Conservation (phyloP, 2,888 invertebrate species). For the Chloroclysta siterata region DNA sequence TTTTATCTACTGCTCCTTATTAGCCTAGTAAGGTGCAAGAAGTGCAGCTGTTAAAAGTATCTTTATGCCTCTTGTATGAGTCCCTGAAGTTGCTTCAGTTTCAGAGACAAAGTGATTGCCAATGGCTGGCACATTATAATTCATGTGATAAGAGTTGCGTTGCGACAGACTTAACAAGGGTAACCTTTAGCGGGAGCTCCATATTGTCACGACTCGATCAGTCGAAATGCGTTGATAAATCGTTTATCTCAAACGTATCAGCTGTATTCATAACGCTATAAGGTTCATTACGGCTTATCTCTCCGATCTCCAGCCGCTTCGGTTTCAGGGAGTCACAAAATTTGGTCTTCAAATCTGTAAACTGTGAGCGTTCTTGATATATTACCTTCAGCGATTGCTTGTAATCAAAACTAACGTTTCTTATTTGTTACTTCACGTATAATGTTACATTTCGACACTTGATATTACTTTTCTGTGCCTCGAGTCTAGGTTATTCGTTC, state of each 20-base stretch:
- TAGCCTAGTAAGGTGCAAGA: neutral
- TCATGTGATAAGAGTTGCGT: constrained; percentile 70
- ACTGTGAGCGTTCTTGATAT: constrained; percentile 74
- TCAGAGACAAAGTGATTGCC: constrained; percentile 37
- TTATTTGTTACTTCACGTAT: constrained; percentile 52
- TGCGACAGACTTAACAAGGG: constrained; percentile 79
- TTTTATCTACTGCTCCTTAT: no score
- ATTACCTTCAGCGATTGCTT: constrained; percentile 68
- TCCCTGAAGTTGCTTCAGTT: constrained; percentile 10
- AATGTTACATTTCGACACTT: constrained; percentile 41
- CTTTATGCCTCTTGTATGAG: neutral
- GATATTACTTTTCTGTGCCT: neutral
- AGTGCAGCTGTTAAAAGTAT: neutral
- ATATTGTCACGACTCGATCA: constrained; percentile 79
- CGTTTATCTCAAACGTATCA: constrained; percentile 64
- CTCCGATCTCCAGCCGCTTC: neutral
- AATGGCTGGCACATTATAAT: constrained; percentile 51
- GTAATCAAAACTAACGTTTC: constrained; percentile 56
- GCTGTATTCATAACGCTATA: constrained; percentile 53
- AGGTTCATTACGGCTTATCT: constrained; percentile 45
- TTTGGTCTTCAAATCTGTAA: constrained; percentile 74
- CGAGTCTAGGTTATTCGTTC: constrained; percentile 31
- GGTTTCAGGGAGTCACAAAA: constrained; percentile 57
- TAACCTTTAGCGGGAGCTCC: constrained; percentile 80
- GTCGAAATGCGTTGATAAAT: constrained; percentile 65